Conservation (phyloP, 2,113 vertebrate genomes). For the Podilymbus podiceps region DNA sequence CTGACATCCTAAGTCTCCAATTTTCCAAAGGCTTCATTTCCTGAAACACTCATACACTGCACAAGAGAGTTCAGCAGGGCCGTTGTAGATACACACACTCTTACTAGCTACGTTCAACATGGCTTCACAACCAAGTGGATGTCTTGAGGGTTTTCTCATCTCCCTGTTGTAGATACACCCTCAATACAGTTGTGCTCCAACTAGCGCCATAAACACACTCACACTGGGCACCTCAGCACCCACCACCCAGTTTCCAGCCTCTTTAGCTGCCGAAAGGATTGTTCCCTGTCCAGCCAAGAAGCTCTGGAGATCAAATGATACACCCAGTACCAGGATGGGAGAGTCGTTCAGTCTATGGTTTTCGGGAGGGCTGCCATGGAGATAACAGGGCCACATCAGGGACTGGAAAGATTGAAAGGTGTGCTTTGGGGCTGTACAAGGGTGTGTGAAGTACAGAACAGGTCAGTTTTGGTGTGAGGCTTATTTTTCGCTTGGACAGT, state of each 20-base stretch:
- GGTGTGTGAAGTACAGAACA: not conserved
- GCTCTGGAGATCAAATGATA: not conserved
- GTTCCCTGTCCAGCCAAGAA: not conserved
- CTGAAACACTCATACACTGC: not conserved
- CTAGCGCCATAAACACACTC: rapidly evolving
- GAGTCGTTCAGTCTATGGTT: not conserved
- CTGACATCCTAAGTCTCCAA: not conserved
- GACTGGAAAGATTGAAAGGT: not conserved
- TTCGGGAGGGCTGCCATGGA: not conserved
- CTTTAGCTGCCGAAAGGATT: not conserved
- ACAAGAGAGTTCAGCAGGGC: no score
- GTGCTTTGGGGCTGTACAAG: not conserved
- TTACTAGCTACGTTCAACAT: not conserved
- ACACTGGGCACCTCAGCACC: not conserved
- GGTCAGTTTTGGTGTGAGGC: not conserved
- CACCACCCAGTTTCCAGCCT: not conserved
- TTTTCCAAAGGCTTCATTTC: not conserved
- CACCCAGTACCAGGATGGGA: not conserved
- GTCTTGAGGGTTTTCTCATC: not conserved
- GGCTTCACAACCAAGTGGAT: not conserved
- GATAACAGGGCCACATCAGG: not conserved
- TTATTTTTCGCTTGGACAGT: not conserved
- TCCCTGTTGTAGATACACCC: not conserved
- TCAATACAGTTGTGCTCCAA: not conserved
- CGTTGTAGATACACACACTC: not conserved